These are phyloP conservation scores for Isurus oxyrinchus DNA, from an alignment of 2,113 vertebrate genomes.

Conservation along the genomic window DNA sequence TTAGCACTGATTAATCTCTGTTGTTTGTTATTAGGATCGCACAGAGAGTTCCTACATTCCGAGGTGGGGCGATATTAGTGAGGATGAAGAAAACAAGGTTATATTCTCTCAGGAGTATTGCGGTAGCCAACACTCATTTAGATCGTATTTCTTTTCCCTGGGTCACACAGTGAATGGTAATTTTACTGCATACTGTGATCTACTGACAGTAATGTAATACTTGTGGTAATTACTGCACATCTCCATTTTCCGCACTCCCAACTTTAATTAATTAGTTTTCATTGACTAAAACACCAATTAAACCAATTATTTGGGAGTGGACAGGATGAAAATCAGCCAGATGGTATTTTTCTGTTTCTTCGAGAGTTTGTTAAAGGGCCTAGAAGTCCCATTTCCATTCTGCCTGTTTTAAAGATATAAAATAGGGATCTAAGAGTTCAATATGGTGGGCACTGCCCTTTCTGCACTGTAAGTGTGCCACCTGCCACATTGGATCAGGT, in stretches of 20 bases:
- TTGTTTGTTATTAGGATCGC: background rate
- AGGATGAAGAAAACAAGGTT: background rate
- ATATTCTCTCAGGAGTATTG: background rate
- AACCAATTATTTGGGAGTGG: background rate
- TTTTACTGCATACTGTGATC: background rate
- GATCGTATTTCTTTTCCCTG: background rate
- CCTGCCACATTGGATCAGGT: background rate
- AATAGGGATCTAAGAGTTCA: background rate
- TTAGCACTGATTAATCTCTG: background rate
- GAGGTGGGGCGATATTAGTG: background rate
- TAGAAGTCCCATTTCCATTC: background rate
- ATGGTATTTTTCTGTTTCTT: background rate
- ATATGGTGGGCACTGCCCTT: background rate
- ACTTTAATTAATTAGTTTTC: background rate
- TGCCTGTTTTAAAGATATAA: background rate
- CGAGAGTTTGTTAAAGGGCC: too few relatives aligned
- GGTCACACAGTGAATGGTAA: background rate
- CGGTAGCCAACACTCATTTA: background rate
- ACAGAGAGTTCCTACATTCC: background rate
- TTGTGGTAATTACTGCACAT: background rate
- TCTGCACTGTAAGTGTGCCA: background rate
- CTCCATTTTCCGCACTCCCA: background rate
- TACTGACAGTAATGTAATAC: background rate
- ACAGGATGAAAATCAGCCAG: background rate
- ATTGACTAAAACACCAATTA: constrained; percentile 7